Base-by-base conservation (phyloP, 2,888 invertebrate genomes). In the Brenthis daphne region DNA sequence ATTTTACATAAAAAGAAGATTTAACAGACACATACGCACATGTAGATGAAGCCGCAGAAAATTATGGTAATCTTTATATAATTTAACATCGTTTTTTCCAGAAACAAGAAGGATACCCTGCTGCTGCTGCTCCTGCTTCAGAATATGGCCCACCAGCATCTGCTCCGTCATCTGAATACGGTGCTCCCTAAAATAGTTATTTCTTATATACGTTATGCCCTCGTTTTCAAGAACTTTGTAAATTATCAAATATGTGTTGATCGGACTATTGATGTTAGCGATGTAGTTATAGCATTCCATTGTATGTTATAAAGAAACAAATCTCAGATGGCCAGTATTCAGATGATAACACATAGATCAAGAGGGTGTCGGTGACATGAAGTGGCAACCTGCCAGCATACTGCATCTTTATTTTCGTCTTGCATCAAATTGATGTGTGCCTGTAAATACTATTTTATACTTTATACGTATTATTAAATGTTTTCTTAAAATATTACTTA, bases 71-170 rank as follows among this genome's bases (percentile, higher is more conserved):
- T 43, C 8, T 11, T 43, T 11, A 43, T 43, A 43, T 43, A 43
- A 37, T 12, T 6, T 55, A 29, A 14, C 48, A 4, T 29, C 51
- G 58, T 68, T 70, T 61, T 69, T 89, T 88, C 33, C 87, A 94
- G 94, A 94, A 94, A 86, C 94, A 94, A 87, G 94, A 94, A 85
- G 94, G 94, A 43, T 94, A 94, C 81, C 93, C 94, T 1, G 91
- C 91, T 55, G 92, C 89, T n/a, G 85, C 76, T 24, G 85, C 81
- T 6, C 92, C 88, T 6, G 82, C 86, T 53, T 82, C 82, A 29
- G 84, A 91, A 75, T 93, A 93, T 76, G 93, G 93, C 57, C 88
- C 94, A 37, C 93, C 93, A 58, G 90, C 92, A 56, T 86, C 90
- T 43, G 89, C 88, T 57, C 92, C 92, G 11, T 94, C 94, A 33